These are phyloP conservation scores for cat (Felis catus) DNA, from an alignment of 2,113 vertebrate genomes.

Conservation along the genomic window DNA sequence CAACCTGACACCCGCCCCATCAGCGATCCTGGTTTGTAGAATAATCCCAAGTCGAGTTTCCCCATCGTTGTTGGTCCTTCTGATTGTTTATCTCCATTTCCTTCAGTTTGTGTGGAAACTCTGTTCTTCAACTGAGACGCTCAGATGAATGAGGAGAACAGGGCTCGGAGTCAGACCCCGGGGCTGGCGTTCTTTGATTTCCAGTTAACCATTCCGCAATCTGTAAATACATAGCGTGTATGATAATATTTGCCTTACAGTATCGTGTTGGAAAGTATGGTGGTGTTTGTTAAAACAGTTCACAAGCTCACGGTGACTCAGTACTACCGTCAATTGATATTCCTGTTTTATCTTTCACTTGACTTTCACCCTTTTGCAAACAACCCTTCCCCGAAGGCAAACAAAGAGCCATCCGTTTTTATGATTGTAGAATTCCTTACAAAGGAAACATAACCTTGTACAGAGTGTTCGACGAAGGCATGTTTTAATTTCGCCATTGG, in stretches of 20 bases:
- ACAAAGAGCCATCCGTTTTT: background rate
- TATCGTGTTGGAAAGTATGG: background rate
- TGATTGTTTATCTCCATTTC: background rate
- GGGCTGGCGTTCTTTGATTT: background rate
- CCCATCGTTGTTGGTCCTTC: rapidly evolving
- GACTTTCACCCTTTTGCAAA: background rate
- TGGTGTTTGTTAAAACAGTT: background rate
- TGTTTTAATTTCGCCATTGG: background rate
- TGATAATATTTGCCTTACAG: background rate
- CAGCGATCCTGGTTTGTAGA: too few relatives aligned
- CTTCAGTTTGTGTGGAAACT: background rate
- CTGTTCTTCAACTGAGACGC: background rate
- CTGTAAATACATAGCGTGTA: background rate
- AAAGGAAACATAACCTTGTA: background rate
- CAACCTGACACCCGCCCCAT: rapidly evolving
- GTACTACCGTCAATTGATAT: background rate
- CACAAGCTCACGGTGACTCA: background rate
- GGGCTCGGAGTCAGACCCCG: rapidly evolving
- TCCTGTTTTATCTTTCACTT: background rate
- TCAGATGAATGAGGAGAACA: background rate
- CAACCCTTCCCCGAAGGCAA: background rate
- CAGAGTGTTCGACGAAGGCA: background rate
- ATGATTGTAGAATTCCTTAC: background rate
- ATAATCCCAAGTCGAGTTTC: background rate
- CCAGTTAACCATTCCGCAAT: background rate